phyloP scores from a whole-genome alignment of 2,797 vertebrate genomes.

The Chromobotia macracanthus region DNA sequence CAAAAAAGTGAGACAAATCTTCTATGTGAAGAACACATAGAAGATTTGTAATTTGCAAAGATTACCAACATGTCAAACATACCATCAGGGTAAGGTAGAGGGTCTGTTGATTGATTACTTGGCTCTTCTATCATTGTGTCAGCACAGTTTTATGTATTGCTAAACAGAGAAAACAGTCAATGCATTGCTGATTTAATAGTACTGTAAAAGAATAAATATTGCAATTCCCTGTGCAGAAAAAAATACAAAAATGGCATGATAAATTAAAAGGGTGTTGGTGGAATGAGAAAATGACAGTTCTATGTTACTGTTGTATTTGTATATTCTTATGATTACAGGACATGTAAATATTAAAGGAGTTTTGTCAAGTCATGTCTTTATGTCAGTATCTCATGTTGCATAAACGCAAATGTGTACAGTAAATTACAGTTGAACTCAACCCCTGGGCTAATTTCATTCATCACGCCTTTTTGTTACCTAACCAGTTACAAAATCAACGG shows the following conservation, averaged over 20 bases:
- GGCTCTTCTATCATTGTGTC: slow-evolving; percentile 47
- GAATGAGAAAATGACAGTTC: background rate
- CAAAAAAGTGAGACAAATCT: background rate
- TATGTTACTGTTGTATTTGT: background rate
- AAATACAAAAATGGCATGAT: background rate
- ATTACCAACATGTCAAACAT: background rate
- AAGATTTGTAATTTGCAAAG: background rate
- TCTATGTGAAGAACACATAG: background rate
- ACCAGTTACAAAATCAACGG: background rate
- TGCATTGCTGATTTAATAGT: background rate
- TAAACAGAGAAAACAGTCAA: background rate
- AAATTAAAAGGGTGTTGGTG: background rate
- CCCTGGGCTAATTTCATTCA: background rate
- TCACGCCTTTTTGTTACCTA: background rate
- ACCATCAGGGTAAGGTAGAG: slow-evolving; percentile 42
- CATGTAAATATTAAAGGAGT: background rate
- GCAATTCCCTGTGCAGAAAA: no score
- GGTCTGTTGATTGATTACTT: slow-evolving; percentile 14
- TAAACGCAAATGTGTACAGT: background rate
- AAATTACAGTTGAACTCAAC: background rate
- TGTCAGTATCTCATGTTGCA: background rate
- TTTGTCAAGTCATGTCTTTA: background rate
- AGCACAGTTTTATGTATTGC: background rate
- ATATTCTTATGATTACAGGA: background rate
- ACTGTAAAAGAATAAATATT: no score